Evolutionary conservation across 2,797 vertebrate species (phyloP).

Genomic region (Channa striata): DNA sequence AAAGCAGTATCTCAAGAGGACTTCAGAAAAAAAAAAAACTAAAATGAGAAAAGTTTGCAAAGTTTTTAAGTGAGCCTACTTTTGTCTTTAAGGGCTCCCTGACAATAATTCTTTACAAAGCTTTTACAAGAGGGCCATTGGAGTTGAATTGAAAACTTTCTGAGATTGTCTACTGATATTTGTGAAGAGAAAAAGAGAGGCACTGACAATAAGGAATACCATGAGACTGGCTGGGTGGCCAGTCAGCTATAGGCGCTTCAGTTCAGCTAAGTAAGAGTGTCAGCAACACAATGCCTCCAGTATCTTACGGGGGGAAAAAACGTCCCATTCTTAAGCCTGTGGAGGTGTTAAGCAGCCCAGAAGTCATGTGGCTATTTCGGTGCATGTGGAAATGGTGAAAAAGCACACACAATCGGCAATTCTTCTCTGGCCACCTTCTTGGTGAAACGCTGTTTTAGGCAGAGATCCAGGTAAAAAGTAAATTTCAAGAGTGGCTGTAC

Average conservation of each 20-base stretch:
- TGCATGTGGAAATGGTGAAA: slow-evolving; percentile 47
- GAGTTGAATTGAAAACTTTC: slow-evolving; percentile 56
- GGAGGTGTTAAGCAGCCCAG: slow-evolving; percentile 76
- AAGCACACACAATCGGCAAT: slow-evolving; percentile 28
- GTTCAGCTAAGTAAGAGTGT: slow-evolving; percentile 64
- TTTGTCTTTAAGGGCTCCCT: slow-evolving; percentile 60
- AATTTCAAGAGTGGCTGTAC: slow-evolving; percentile 18
- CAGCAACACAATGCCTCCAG: slow-evolving; percentile 75
- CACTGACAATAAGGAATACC: slow-evolving; percentile 57
- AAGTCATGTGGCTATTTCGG: slow-evolving; percentile 72
- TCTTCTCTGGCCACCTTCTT: slow-evolving; percentile 49
- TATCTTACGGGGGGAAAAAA: slow-evolving; percentile 53
- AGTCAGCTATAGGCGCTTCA: slow-evolving; percentile 70
- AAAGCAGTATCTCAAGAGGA: slow-evolving; percentile 57
- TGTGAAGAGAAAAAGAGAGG: slow-evolving; percentile 41
- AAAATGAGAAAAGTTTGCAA: slow-evolving; percentile 63
- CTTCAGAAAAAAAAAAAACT: slow-evolving; percentile 12
- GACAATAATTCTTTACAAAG: slow-evolving; percentile 35
- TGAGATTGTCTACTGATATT: slow-evolving; percentile 50
- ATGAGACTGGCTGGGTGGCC: slow-evolving; percentile 71
- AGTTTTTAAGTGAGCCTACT: slow-evolving; percentile 44
- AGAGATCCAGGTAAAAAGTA: slow-evolving; percentile 39
- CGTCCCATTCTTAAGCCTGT: slow-evolving; percentile 60
- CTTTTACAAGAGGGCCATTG: slow-evolving; percentile 36
- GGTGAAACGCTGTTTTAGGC: slow-evolving; percentile 42